Conservation (phyloP, 92 coral and sea anemone species). For the Epizoanthus fatuus region DNA sequence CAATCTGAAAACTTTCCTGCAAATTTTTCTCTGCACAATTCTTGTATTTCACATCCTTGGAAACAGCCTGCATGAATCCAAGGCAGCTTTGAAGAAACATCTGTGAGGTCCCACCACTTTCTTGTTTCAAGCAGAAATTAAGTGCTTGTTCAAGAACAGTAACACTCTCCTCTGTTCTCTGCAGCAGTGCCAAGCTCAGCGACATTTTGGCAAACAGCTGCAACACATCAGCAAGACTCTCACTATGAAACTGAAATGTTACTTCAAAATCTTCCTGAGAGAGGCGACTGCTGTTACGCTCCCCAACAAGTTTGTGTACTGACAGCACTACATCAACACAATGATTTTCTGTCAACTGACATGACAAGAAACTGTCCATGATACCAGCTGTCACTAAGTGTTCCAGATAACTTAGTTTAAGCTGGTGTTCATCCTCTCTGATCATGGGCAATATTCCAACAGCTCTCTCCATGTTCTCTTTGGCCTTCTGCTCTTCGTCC, state of each 20-base stretch:
- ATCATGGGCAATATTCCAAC: not conserved
- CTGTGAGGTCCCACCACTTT: not conserved
- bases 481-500: not conserved
- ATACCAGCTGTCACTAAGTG: not conserved
- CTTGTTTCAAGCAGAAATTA: not conserved
- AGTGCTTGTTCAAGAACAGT: not conserved
- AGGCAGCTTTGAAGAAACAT: conserved; percentile 17
- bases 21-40: not conserved
- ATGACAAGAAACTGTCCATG: not conserved
- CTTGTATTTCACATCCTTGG: not conserved
- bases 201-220: not conserved
- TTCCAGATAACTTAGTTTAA: not conserved
- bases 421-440: not conserved
- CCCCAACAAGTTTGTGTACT: not conserved
- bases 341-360: not conserved
- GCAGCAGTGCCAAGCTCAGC: not conserved
- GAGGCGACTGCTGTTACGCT: no score
- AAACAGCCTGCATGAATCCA: conserved; percentile 4
- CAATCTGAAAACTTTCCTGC: not conserved
- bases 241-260: not conserved
- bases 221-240: not conserved
- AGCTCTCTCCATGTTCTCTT: conserved; percentile 20
- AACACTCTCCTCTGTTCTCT: not conserved
- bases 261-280: not conserved
- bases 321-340: not conserved